These are phyloP conservation scores for Micropoecilia bifurca DNA, from an alignment of 2,797 vertebrate species.

Conservation along the genomic window DNA sequence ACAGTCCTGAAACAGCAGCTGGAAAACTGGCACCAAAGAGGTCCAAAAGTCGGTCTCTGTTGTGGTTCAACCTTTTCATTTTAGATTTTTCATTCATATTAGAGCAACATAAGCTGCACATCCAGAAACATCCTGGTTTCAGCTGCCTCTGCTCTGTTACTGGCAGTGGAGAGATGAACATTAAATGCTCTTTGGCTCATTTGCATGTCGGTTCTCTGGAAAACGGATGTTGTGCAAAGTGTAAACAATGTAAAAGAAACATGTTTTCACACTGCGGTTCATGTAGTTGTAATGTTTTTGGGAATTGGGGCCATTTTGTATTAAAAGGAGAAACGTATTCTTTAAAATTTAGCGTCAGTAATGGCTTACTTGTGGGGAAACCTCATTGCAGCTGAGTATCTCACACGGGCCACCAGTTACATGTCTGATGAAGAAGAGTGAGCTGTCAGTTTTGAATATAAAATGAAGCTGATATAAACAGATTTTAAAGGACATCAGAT, in stretches of 20 bases:
- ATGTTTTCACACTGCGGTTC: background rate
- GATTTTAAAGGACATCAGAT: background rate
- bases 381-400: background rate
- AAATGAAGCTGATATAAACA: background rate
- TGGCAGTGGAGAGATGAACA: background rate
- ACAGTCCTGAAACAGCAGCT: background rate
- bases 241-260: background rate
- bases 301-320: background rate
- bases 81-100: background rate
- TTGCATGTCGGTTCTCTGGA: background rate
- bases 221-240: background rate
- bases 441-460: background rate
- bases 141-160: background rate
- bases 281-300: background rate
- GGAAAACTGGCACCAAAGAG: background rate
- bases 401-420: background rate
- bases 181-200: background rate
- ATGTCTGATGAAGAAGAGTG: background rate
- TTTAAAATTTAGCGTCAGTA: background rate
- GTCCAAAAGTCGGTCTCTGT: background rate
- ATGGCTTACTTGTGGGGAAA: background rate
- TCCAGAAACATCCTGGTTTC: background rate
- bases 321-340: background rate
- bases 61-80: background rate
- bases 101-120: background rate